phyloP scores from a whole-genome alignment of 2,888 invertebrate genomes.

The Acrocyrtus sp. region DNA sequence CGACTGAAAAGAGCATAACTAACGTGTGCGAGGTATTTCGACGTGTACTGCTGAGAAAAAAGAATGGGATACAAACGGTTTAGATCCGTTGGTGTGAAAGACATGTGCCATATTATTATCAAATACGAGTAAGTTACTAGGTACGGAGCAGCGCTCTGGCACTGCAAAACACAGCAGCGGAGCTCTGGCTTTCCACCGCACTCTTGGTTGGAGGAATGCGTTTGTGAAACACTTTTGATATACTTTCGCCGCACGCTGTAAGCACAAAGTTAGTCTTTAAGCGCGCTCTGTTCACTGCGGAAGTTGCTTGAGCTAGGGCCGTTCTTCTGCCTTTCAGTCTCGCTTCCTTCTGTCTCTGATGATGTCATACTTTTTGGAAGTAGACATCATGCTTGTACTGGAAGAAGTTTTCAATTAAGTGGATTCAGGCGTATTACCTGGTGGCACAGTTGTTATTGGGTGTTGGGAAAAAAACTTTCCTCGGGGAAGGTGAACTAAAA shows the following conservation, averaged over 20 bases:
- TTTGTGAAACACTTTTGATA: constrained; percentile 10
- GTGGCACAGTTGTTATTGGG: neutral
- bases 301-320: constrained; percentile 1
- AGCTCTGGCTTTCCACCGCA: neutral
- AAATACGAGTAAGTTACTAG: too few species aligned
- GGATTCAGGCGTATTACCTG: too few species aligned
- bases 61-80: neutral
- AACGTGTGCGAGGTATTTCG: neutral
- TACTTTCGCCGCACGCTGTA: constrained; percentile 38
- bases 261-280: constrained; percentile 34
- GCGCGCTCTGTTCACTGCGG: constrained; percentile 20
- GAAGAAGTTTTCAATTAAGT: too few species aligned
- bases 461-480: neutral
- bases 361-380: too few species aligned
- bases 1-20: neutral
- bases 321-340: constrained; percentile 18
- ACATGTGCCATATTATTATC: constrained; percentile 15
- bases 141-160: neutral
- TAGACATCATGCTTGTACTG: too few species aligned
- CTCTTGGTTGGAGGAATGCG: neutral
- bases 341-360: neutral
- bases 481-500: too few species aligned
- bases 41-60: neutral
- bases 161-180: neutral
- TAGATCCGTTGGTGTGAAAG: constrained; percentile 23